A percentile compares a stretch with the other conserved stretches of the same genome.
phyloP scores from a whole-genome alignment of 64 coral and sea anemone genomes.

The Pocillopora damicornis region DNA sequence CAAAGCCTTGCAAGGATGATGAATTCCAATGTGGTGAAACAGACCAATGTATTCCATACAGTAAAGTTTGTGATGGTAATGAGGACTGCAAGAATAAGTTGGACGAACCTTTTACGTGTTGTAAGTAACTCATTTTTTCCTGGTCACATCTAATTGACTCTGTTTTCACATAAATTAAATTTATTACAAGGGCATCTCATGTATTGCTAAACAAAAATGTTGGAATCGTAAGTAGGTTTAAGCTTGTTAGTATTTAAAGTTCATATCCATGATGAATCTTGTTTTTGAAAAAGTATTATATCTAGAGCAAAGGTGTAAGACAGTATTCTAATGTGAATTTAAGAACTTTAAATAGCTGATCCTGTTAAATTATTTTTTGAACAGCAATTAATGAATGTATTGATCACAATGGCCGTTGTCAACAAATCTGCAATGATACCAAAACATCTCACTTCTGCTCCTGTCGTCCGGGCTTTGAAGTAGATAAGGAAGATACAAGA shows the following conservation, averaged over 20 bases:
- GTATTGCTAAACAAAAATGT: no score
- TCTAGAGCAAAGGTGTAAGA: no score
- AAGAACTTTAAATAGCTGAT: background rate
- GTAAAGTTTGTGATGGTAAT: conserved; percentile 63
- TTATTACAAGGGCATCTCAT: no score
- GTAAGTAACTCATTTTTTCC: conserved; percentile 41
- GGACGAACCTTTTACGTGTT: conserved; percentile 67
- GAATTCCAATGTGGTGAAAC: conserved; percentile 74
- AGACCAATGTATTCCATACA: conserved; percentile 52
- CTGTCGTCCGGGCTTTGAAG: conserved; percentile 63
- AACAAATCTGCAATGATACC: conserved; percentile 76
- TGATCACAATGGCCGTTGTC: conserved; percentile 76
- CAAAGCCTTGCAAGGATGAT: conserved; percentile 15
- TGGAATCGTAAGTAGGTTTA: no score
- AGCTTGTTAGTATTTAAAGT: no score
- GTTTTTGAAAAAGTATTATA: no score
- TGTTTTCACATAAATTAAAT: no score
- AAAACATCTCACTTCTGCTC: conserved; percentile 73
- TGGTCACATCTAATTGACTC: background rate
- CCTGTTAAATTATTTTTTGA: background rate
- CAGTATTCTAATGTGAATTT: no score
- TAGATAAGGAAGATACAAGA: conserved; percentile 35
- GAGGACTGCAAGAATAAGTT: conserved; percentile 55
- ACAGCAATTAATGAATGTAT: conserved; percentile 82
- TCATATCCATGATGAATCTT: no score